Base-by-base conservation (phyloP, 2,797 vertebrate species). In the Schizothorax lantsangensis region DNA sequence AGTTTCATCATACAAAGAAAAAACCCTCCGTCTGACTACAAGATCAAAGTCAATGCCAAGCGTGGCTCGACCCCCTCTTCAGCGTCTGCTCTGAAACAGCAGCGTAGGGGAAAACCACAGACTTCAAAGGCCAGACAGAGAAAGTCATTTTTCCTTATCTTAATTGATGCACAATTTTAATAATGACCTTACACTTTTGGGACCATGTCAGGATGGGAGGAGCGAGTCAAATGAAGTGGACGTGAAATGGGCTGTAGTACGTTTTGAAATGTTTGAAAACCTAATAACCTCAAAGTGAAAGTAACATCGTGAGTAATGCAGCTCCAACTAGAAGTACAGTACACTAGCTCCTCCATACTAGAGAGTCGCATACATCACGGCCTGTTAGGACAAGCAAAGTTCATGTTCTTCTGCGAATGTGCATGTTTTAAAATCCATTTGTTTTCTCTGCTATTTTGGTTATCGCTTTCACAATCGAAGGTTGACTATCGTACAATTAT, bases 141-240 rank as follows among this genome's bases (percentile, higher is more conserved):
- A 96, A 96, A 96, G 95, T 95, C 82, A 95, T 95, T 95, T 95
- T 88, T 91, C 81, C 94, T 96, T 96, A 96, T 96, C 96, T 96
- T 95, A 96, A 96, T 96, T 95, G 94, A 92, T 92, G 92, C 92
- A 93, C 94, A 96, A 96, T 96, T 96, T 94, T 88, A 94, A 95
- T 96, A 96, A 96, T 95, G 93, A 94, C 90, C 93, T 95, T 95
- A 95, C 94, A 96, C 95, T 91, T 94, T 64, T 94, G 96, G 95
- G 94, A 95, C 94, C 89, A 62, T 87, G 90, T 90, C 92, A 91
- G 92, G 88, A 89, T 92, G 89, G 90, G 86, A 30, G 69, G 74
- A 49, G 73, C 10, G 59, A 71, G 71, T 57, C 77, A 38, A 73
- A 81, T 36, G 26, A n/a, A 80, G 78, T 40, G 66, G 59, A 73